A percentile compares a stretch with the other conserved stretches of the same genome.
Conservation (phyloP, 2,113 vertebrate species). For the Formicarius rufipectus region DNA sequence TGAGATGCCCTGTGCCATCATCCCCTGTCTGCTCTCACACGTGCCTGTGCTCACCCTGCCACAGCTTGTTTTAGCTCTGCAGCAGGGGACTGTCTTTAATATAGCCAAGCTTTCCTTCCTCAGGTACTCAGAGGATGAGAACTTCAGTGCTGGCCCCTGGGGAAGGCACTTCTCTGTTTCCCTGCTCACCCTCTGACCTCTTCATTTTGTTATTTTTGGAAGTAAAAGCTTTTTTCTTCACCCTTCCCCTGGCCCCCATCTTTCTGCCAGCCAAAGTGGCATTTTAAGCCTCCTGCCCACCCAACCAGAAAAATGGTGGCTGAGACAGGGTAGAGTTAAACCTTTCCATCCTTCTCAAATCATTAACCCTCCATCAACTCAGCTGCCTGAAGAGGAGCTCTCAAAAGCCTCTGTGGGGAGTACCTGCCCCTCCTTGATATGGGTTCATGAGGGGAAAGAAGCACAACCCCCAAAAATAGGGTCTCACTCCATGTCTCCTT, state of each 20-base stretch:
- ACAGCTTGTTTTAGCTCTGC: background rate
- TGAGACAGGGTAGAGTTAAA: conserved; percentile 34
- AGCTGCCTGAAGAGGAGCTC: background rate
- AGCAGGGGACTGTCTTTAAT: background rate
- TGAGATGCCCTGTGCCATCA: background rate
- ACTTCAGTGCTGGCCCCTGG: background rate
- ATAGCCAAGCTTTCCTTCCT: background rate
- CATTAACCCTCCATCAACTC: conserved; percentile 19
- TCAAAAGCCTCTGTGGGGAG: background rate
- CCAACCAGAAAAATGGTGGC: conserved; percentile 63
- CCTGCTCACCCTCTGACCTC: background rate
- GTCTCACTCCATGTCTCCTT: background rate
- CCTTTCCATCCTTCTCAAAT: background rate
- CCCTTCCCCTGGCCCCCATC: conserved; percentile 5
- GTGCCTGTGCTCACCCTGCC: rapidly evolving
- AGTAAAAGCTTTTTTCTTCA: conserved; percentile 58
- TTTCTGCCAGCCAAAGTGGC: conserved; percentile 55
- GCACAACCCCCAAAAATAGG: background rate
- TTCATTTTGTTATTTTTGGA: conserved; percentile 54
- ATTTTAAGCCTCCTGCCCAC: conserved; percentile 60
- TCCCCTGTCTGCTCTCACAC: background rate
- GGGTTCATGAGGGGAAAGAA: background rate
- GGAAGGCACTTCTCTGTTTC: background rate
- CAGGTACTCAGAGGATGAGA: background rate
- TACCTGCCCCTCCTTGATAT: background rate